phyloP scores from a whole-genome alignment of 2,888 invertebrate species.

The Caprella mutica region DNA sequence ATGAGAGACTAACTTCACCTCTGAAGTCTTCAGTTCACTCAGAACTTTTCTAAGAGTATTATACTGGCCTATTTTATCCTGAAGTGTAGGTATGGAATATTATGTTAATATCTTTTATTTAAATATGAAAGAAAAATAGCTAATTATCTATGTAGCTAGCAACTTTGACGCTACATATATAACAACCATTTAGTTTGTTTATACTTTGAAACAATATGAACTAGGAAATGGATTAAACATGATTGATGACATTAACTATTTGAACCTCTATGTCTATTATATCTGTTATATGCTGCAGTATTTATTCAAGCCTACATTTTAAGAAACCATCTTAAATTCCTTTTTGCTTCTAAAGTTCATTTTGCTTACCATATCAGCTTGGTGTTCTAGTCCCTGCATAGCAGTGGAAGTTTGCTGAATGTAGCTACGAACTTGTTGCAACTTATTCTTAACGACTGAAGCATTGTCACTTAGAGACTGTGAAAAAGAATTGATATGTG shows the following conservation, averaged over 20 bases:
- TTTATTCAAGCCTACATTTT: too few species aligned
- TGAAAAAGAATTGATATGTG: too few species aligned
- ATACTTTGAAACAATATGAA: neutral
- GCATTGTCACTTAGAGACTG: too few species aligned
- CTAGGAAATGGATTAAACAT: neutral
- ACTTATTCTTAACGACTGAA: slow-evolving; percentile 10
- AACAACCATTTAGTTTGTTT: neutral
- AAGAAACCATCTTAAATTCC: too few species aligned
- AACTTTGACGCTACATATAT: neutral
- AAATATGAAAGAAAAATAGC: neutral
- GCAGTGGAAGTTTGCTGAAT: slow-evolving; percentile 31
- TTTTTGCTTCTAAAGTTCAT: too few species aligned
- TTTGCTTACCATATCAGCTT: slow-evolving; percentile 24
- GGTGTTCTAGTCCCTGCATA: slow-evolving; percentile 26
- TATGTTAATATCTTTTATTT: too few species aligned
- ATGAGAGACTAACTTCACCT: slow-evolving; percentile 16
- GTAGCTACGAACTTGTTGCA: slow-evolving; percentile 32
- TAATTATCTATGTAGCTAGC: neutral
- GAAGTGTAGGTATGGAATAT: too few species aligned
- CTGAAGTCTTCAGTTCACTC: slow-evolving; percentile 25
- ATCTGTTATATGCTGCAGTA: too few species aligned
- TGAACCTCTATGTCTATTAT: too few species aligned
- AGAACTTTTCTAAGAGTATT: slow-evolving; percentile 30
- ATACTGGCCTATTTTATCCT: slow-evolving; percentile 32
- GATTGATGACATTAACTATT: too few species aligned